Evolutionary conservation across 2,888 invertebrate species (phyloP), one percentile per base, ranked within the genome.

Genomic region (Ceriagrion tenellum): DNA sequence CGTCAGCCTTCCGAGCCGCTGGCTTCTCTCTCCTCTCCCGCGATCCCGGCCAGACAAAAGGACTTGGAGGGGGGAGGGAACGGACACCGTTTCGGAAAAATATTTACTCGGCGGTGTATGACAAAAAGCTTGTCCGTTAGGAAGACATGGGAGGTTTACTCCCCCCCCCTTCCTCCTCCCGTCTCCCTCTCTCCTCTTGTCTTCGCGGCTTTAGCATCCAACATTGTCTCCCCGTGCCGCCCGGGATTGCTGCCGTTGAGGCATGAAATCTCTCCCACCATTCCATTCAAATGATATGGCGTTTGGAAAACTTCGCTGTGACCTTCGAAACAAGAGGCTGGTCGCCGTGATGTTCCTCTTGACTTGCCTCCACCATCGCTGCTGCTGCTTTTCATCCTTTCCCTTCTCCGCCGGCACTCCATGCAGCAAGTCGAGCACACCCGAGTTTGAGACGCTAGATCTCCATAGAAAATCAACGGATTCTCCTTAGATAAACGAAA

Each of bases 81-180:
- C 26, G 81, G 26, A 16, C 10, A 30, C 81, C 81, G 81, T 81
- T 81, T 35, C 30, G 81, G 81, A 69, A 81, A 81, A 81, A 81
- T 81, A 81, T 81, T 81, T 81, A 81, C 81, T 81, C 81, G 35
- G 35, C 81, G 26, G 81, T 35, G 81, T 30, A 35, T 30, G 81
- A 81, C 81, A 81, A 81, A 81, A 81, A 81, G 81, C 47, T n/a
- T 26, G 81, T 81, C 81, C 81, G 81, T 81, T 81, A 81, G 81
- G 81, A 81, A 81, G 81, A 81, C 81, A 81, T 30, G 81, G 30
- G 16, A 8, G 16, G 30, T 81, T 69, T 35, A 13, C 81, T 26
- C 26, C 69, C 69, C 26, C 26, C 10, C 18, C 3, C 69, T n/a
- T n/a, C n/a, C n/a, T n/a, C n/a, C n/a, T n/a, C n/a, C n/a, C n/a